Percentiles rank a stretch among this genome's conserved stretches.
Conservation (phyloP, 2,797 vertebrate species). For the Novumbra hubbsi region DNA sequence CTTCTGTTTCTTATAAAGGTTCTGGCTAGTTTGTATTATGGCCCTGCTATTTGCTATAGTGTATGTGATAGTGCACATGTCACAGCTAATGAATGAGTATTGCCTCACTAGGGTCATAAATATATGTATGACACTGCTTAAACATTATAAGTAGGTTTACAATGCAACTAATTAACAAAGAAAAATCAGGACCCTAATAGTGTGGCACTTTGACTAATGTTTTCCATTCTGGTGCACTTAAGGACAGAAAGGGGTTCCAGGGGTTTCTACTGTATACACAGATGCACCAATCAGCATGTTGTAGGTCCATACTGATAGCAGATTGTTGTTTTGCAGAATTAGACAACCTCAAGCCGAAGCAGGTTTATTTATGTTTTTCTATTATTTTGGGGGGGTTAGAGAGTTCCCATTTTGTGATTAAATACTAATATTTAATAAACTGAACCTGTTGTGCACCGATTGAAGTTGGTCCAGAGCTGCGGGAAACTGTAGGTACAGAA, state of each 20-base stretch:
- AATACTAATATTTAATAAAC: no score
- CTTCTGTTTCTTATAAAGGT: neutral
- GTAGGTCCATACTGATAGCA: no score
- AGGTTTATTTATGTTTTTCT: no score
- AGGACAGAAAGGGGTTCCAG: neutral
- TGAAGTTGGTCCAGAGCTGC: no score
- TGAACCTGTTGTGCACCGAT: no score
- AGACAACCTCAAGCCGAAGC: no score
- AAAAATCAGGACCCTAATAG: conserved; percentile 2
- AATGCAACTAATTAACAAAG: conserved; percentile 13
- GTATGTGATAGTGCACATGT: neutral
- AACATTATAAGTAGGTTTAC: conserved; percentile 4
- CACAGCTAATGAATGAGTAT: conserved; percentile 12
- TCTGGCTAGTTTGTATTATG: neutral
- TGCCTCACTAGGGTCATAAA: conserved; percentile 16
- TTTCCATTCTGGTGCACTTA: conserved; percentile 3
- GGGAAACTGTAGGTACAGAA: no score
- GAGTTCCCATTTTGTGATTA: no score
- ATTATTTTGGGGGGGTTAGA: no score
- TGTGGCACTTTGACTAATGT: conserved; percentile 19
- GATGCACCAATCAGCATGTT: no score
- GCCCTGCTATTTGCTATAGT: neutral
- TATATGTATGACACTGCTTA: conserved; percentile 16
- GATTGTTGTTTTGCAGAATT: no score
- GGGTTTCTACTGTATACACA: neutral